Conservation (phyloP, 2,113 vertebrate species). For the Salvator merianae region DNA sequence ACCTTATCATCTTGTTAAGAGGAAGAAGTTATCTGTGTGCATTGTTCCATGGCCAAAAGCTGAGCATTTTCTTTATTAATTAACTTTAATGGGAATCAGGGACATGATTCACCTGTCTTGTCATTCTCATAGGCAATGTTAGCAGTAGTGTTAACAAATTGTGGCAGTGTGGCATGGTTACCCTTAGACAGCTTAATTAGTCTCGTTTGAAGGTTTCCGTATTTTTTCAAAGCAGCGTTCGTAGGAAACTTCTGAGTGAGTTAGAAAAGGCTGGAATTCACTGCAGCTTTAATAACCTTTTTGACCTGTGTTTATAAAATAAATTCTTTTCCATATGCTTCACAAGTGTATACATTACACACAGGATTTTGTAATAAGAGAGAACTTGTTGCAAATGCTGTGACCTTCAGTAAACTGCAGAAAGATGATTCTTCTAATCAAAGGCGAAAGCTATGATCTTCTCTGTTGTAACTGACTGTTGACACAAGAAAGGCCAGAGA, state of each 20-base stretch:
- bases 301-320: constrained; percentile 57
- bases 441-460: constrained; percentile 83
- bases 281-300: constrained; percentile 46
- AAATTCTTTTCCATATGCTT: constrained; percentile 68
- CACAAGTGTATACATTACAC: constrained; percentile 67
- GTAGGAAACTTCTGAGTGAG: constrained; percentile 40
- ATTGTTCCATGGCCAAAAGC: constrained; percentile 41
- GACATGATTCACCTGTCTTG: constrained; percentile 33
- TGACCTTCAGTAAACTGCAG: constrained; percentile 85
- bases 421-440: constrained; percentile 84
- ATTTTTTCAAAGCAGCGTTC: constrained; percentile 55
- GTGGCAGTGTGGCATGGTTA: constrained; percentile 49
- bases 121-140: constrained; percentile 55
- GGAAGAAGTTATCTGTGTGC: neutral
- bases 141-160: constrained; percentile 30
- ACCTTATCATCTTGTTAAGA: neutral
- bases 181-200: constrained; percentile 71
- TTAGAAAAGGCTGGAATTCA: constrained; percentile 53
- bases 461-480: constrained; percentile 83
- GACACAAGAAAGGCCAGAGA: constrained; percentile 87
- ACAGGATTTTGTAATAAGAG: constrained; percentile 76
- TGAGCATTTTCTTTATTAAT: constrained; percentile 5
- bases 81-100: constrained; percentile 43
- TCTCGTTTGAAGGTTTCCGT: constrained; percentile 62
- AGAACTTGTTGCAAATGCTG: constrained; percentile 74